Percentiles rank a stretch among this genome's conserved stretches.
Evolutionary conservation across 2,113 vertebrate species (phyloP).

Genomic region (Colaptes auratus): DNA sequence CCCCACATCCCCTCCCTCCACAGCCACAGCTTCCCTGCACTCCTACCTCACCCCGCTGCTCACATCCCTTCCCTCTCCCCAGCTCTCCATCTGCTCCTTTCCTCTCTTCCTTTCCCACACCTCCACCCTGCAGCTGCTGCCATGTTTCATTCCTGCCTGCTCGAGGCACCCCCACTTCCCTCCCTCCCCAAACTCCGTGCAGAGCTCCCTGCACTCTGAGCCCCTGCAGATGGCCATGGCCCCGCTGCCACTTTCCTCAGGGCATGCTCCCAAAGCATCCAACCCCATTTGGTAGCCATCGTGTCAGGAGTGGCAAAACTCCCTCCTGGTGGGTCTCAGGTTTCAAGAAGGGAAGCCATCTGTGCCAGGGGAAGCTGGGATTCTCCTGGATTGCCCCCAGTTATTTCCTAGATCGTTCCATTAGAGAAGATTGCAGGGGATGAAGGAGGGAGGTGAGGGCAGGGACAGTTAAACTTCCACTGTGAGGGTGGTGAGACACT

Average conservation of each 20-base stretch:
- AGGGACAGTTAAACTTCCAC: neutral
- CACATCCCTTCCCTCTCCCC: neutral
- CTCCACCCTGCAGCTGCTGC: neutral
- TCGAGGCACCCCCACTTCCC: neutral
- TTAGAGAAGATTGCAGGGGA: neutral
- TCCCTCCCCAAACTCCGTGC: rapidly evolving
- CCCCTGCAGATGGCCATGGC: neutral
- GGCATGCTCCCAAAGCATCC: neutral
- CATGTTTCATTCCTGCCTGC: neutral
- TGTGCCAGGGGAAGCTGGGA: neutral
- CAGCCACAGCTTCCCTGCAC: neutral
- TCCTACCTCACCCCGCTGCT: neutral
- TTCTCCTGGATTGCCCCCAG: neutral
- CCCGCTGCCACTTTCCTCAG: rapidly evolving
- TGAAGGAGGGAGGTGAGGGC: neutral
- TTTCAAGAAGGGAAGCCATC: neutral
- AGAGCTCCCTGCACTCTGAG: neutral
- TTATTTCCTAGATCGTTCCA: neutral
- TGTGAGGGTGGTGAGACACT: too few species aligned
- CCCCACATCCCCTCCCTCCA: neutral
- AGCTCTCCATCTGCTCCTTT: neutral
- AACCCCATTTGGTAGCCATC: neutral
- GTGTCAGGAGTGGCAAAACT: neutral
- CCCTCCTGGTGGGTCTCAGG: neutral
- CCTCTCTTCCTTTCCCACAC: neutral